Conservation (phyloP, 1,140 invertebrate species). For the Cydia strobilella region DNA sequence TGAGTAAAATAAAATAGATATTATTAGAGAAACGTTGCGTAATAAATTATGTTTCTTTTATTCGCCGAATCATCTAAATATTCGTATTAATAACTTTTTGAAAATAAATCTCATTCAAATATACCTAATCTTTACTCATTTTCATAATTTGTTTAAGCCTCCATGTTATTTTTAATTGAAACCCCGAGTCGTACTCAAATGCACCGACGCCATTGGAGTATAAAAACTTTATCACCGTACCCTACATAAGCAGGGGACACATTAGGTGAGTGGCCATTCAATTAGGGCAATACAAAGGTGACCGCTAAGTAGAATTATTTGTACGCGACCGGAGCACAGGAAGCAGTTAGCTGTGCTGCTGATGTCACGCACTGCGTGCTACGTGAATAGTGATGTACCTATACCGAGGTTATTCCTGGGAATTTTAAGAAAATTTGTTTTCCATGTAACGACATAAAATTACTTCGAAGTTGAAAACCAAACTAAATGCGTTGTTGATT, state of each 20-base stretch:
- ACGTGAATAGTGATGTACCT: constrained; percentile 5
- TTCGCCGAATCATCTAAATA: no score
- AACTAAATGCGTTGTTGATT: no score
- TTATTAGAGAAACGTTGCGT: no score
- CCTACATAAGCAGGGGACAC: constrained; percentile 4
- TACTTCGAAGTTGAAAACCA: no score
- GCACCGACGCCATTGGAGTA: not conserved
- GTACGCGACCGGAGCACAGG: constrained; percentile 58
- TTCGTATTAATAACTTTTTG: no score
- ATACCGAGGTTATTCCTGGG: not conserved
- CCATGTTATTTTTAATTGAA: no score
- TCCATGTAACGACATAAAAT: no score
- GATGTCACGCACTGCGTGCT: constrained; percentile 53
- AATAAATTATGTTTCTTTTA: no score
- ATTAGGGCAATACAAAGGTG: constrained; percentile 25
- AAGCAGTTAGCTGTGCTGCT: constrained; percentile 56
- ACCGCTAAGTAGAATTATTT: constrained; percentile 62
- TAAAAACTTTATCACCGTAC: constrained; percentile 24
- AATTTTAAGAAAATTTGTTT: not conserved
- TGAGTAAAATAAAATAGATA: no score
- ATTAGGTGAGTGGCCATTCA: constrained; percentile 27
- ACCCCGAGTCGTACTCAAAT: not conserved
- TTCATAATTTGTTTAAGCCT: no score
- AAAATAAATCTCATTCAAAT: no score
- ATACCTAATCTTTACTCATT: no score